A percentile compares a stretch with the other conserved stretches of the same genome.
These are phyloP conservation scores for Electrophaes corylata DNA, from an alignment of 2,888 invertebrate species.

Conservation along the genomic window DNA sequence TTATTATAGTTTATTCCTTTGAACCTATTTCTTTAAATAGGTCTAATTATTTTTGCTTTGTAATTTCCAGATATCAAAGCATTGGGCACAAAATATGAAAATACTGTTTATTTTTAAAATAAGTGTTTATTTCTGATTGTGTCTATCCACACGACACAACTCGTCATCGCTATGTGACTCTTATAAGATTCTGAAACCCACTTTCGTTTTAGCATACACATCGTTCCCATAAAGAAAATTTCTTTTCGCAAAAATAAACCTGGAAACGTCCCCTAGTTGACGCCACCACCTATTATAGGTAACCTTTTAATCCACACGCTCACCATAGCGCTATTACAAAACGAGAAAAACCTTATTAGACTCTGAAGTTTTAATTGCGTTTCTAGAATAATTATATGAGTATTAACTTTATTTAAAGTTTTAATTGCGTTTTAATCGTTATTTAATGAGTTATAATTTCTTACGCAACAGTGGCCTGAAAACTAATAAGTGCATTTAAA, in stretches of 20 bases:
- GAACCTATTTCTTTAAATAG: no score
- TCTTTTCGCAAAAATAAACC: slow-evolving; percentile 30
- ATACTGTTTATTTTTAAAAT: neutral
- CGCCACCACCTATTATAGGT: slow-evolving; percentile 24
- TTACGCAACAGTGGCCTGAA: neutral
- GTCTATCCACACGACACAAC: neutral
- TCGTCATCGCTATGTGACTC: slow-evolving; percentile 11
- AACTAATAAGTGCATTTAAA: neutral
- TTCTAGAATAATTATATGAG: neutral
- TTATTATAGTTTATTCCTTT: neutral
- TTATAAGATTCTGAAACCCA: slow-evolving; percentile 21
- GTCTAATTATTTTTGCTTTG: slow-evolving; percentile 8
- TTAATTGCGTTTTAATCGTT: neutral
- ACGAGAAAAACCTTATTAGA: neutral
- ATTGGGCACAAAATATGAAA: neutral
- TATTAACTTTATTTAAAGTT: no score
- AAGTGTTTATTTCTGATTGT: neutral
- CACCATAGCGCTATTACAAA: slow-evolving; percentile 4
- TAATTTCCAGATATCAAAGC: slow-evolving; percentile 6
- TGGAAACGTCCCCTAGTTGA: slow-evolving; percentile 32
- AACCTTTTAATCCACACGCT: neutral
- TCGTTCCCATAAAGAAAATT: slow-evolving; percentile 32
- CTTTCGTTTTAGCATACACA: slow-evolving; percentile 33
- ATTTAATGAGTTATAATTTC: neutral
- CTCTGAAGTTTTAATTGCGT: neutral